These are phyloP conservation scores for Myotis yumanensis DNA, from an alignment of 2,113 vertebrate species.

Conservation along the genomic window DNA sequence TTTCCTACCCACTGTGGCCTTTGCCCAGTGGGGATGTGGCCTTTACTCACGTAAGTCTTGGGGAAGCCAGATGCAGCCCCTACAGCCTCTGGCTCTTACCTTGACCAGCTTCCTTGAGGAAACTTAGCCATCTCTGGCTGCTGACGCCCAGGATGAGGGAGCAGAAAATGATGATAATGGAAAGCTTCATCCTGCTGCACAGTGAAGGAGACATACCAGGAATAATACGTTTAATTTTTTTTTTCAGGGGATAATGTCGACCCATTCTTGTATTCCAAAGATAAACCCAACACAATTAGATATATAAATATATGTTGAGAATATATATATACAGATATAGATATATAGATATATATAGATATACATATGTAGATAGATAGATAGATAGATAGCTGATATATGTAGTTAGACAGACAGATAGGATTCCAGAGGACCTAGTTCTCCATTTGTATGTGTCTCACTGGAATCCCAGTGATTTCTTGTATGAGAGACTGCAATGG, in stretches of 20 bases:
- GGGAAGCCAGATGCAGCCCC: not conserved
- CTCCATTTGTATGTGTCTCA: not conserved
- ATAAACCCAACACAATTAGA: no score
- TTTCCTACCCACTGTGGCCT: not conserved
- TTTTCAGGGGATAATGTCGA: not conserved
- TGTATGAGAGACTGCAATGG: not conserved
- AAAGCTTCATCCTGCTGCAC: slow-evolving; percentile 50
- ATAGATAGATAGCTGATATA: no score
- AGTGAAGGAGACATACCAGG: no score
- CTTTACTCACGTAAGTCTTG: not conserved
- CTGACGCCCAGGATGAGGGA: slow-evolving; percentile 18
- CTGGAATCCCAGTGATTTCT: not conserved
- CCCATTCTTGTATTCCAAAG: not conserved
- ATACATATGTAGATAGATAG: no score
- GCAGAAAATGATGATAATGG: not conserved
- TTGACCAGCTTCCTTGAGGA: not conserved
- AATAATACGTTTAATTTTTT: no score
- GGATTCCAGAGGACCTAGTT: not conserved
- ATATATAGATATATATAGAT: no score
- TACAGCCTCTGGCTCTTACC: not conserved
- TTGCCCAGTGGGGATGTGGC: not conserved
- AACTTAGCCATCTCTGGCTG: not conserved
- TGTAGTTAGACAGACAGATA: no score
- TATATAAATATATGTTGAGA: no score
- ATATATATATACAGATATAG: no score